Evolutionary conservation across 2,888 invertebrate species (phyloP), one percentile per base, ranked within the genome.

Genomic region (Drosophila multiciliata): DNA sequence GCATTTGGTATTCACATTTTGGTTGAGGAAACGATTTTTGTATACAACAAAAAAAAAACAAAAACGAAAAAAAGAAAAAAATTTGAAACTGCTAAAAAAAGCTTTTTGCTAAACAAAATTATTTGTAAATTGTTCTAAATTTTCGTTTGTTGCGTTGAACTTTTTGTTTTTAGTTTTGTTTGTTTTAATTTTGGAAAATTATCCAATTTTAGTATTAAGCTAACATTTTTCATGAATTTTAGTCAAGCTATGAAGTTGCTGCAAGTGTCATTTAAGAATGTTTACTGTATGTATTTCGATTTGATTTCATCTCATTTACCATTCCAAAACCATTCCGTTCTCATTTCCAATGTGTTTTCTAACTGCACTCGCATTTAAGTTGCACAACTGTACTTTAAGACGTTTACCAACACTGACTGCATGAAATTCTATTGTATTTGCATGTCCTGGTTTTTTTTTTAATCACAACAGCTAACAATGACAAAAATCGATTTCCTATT

Each of bases 201-300:
- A 63, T 48, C 8, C 52, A 66, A 68, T 71, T 68, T 80, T 85
- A 87, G 85, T 66, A 59, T 73, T 87, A 89, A 87, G 87, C 83
- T 88, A 89, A 89, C 78, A 84, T 82, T 63, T 15, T 71, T 75
- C 75, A 85, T 89, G 73, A 83, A 88, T 86, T 86, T 86, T 88
- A 89, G 91, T 83, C 91, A 91, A 93, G 92, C 93, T 93, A 93
- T 93, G 92, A 93, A 92, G 92, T 92, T 93, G 92, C 93, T 92
- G 91, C 92, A 92, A 92, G 90, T 89, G 86, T 90, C 73, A 82
- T 82, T 74, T 82, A 53, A 65, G 78, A 76, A 84, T 78, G 74
- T 69, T 74, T 63, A 70, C 58, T 73, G 64, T 75, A 57, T 63
- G 63, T 83, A 74, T 68, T 74, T 62, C 42, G 35, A 61, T 66